A percentile compares a stretch with the other conserved stretches of the same genome.
Evolutionary conservation across 2,797 vertebrate genomes (phyloP).

Genomic region (Sebastes melanostomus): DNA sequence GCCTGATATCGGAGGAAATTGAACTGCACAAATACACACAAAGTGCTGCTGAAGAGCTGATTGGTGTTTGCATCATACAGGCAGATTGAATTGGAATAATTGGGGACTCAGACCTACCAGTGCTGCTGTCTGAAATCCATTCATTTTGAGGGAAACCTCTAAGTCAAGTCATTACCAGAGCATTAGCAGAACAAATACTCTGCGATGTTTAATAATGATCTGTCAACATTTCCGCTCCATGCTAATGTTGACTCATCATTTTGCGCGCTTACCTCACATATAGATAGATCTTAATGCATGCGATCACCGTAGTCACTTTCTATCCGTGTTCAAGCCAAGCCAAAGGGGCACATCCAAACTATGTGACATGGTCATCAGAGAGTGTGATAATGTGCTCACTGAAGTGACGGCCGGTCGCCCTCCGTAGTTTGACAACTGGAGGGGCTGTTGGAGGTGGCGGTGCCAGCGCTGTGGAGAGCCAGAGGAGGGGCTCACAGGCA

Average conservation of each 20-base stretch:
- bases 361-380: not conserved
- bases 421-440: not conserved
- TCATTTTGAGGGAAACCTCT: slow-evolving; percentile 29
- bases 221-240: slow-evolving; percentile 24
- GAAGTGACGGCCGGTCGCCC: not conserved
- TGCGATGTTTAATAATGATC: slow-evolving; percentile 48
- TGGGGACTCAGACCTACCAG: slow-evolving; percentile 14
- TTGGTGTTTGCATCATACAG: slow-evolving; percentile 33
- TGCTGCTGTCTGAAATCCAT: slow-evolving; percentile 15
- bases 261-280: not conserved
- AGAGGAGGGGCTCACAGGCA: not conserved
- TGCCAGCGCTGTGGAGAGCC: slow-evolving; percentile 8
- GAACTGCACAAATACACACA: slow-evolving; percentile 59
- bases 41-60: slow-evolving; percentile 39
- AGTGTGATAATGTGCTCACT: slow-evolving; percentile 7
- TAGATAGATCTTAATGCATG: not conserved
- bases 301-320: not conserved
- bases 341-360: not conserved
- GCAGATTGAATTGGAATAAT: slow-evolving; percentile 49
- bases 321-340: not conserved
- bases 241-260: slow-evolving; percentile 34
- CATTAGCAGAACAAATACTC: slow-evolving; percentile 48
- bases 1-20: slow-evolving; percentile 57
- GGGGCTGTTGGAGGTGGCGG: not conserved
- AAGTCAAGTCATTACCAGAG: slow-evolving; percentile 44